Base-by-base conservation (phyloP, 1,140 invertebrate genomes). In the Diplogasteroides magnus region DNA sequence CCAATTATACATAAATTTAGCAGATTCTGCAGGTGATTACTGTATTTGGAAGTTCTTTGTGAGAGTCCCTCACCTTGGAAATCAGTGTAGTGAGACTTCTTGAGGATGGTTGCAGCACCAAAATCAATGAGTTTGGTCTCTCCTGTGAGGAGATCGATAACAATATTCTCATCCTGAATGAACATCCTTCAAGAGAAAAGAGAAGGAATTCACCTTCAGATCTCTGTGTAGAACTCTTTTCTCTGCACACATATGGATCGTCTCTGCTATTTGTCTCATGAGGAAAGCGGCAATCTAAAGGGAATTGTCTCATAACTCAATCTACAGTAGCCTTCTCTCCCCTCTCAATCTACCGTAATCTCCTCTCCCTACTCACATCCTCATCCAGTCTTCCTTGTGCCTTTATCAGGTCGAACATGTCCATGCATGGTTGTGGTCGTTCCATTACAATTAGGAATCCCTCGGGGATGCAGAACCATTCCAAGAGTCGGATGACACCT, bases 331-430 rank as follows among this genome's bases (percentile, higher is more conserved):
- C 11, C 6, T 13, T 26, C 25, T 2, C 11, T 11, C 11, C 19
- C 23, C 19, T 13, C 19, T 60, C 11, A 29, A 60, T 60, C 3
- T 3, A 23, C 6, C 6, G 6, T 23, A 23, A 27, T 13, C 6
- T 13, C 11, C 25, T 2, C n/a, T n/a, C n/a, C n/a, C n/a, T n/a
- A 28, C 64, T 65, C n/a, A 65, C 60, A 29, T 72, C 70, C 32
- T 72, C 70, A 31, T 68, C 65, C n/a, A 72, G 59, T 56, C 67
- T 72, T 23, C 48, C 31, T 28, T 72, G 64, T 55, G 58, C 70
- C 57, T 72, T 72, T 19, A 90, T 90, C 79, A 87, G 89, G 81
- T 90, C 89, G 78, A 89, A 90, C 57, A 90, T 83, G 77, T 90
- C 89, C 77, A 87, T 87, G 67, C 85, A 86, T n/a, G 85, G 84